A percentile compares a stretch with the other conserved stretches of the same genome.
phyloP scores from a whole-genome alignment of 2,113 vertebrate genomes.

The Coptodon bakossiorum region DNA sequence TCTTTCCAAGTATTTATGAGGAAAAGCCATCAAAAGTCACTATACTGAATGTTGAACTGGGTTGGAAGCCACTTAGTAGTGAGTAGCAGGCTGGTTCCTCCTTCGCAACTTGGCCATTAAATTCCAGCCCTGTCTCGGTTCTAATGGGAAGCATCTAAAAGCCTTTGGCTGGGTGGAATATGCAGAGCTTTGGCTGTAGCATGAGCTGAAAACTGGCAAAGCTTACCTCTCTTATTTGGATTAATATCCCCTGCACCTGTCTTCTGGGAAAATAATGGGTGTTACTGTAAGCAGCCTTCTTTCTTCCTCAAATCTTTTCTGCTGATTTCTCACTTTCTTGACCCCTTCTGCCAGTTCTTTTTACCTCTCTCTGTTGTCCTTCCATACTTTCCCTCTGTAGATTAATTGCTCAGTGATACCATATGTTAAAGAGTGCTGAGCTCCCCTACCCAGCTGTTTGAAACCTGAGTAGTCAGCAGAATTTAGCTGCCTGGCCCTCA shows the following conservation, averaged over 20 bases:
- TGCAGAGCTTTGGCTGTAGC: slow-evolving; percentile 14
- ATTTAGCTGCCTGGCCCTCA: slow-evolving; percentile 8
- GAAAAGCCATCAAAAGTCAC: not conserved
- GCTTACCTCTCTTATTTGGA: slow-evolving; percentile 36
- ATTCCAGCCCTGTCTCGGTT: slow-evolving; percentile 22
- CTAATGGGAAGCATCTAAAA: slow-evolving; percentile 42
- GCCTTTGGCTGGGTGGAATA: slow-evolving; percentile 11
- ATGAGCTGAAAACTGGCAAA: slow-evolving; percentile 15
- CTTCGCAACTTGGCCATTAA: slow-evolving; percentile 12
- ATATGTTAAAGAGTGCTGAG: slow-evolving; percentile 49
- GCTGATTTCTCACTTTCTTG: slow-evolving; percentile 52
- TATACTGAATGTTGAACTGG: not conserved
- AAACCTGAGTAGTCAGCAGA: slow-evolving; percentile 47
- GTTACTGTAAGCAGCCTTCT: slow-evolving; percentile 52
- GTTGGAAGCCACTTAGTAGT: not conserved
- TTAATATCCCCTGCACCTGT: slow-evolving; percentile 58
- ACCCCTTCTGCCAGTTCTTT: slow-evolving; percentile 22
- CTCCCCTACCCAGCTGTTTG: slow-evolving; percentile 46
- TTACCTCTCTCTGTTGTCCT: slow-evolving; percentile 11
- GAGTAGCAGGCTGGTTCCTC: not conserved
- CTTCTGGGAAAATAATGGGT: slow-evolving; percentile 56
- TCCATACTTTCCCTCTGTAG: slow-evolving; percentile 17
- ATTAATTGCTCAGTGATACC: slow-evolving; percentile 49
- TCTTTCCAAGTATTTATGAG: not conserved
- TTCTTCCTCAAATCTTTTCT: slow-evolving; percentile 42